phyloP scores from a whole-genome alignment of 2,888 invertebrate genomes.

The Acrobasis consociella region DNA sequence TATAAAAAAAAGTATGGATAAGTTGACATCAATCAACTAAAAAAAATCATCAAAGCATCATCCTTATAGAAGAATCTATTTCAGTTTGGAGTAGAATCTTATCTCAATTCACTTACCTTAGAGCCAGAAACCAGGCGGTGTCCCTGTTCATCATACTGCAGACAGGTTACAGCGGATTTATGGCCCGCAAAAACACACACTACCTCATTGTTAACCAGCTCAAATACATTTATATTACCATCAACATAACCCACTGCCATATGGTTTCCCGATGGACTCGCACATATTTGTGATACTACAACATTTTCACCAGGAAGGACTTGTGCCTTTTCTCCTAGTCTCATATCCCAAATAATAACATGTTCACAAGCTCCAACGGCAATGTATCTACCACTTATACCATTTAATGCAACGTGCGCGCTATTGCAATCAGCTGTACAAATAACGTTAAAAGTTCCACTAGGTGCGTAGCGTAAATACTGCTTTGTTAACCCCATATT shows the following conservation, averaged over 20 bases:
- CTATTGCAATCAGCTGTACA: conserved; percentile 91
- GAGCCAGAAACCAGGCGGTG: conserved; percentile 94
- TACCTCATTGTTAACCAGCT: conserved; percentile 87
- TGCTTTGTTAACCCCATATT: conserved; percentile 95
- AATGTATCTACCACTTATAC: conserved; percentile 91
- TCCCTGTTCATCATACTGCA: conserved; percentile 92
- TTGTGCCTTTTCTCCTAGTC: conserved; percentile 90
- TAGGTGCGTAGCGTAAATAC: conserved; percentile 93
- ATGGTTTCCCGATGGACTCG: conserved; percentile 89
- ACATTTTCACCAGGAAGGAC: conserved; percentile 91
- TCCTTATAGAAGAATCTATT: not conserved
- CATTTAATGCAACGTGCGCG: conserved; percentile 89
- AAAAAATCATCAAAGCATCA: conserved; percentile 1
- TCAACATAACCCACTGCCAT: conserved; percentile 96
- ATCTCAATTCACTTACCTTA: conserved; percentile 80
- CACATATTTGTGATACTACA: conserved; percentile 89
- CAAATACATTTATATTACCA: conserved; percentile 93
- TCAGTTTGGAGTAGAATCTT: not conserved
- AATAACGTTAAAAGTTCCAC: conserved; percentile 94
- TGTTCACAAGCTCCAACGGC: conserved; percentile 97
- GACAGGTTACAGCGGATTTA: conserved; percentile 90
- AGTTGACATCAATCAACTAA: not conserved
- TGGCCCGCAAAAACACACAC: conserved; percentile 92
- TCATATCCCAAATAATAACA: conserved; percentile 96
- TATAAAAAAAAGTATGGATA: conserved; percentile 4